Evolutionary conservation across 30 jellyfish, hydroid and myxozoan genomes (phyloP).

Genomic region (Pseudorhiza aurosa): DNA sequence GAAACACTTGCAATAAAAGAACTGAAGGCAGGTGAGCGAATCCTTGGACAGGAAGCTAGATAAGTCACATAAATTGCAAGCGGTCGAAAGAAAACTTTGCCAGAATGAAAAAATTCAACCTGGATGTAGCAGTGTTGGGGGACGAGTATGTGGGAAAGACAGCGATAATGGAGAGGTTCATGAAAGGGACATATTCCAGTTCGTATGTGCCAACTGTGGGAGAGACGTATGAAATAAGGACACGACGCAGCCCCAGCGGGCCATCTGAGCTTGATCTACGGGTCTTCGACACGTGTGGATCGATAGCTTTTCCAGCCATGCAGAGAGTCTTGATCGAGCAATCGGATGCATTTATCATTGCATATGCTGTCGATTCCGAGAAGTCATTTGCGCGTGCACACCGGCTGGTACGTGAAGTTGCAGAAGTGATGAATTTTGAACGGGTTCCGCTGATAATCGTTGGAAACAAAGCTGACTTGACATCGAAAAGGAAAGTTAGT

Average conservation of each 20-base stretch:
- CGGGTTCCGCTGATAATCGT: slow-evolving; percentile 49
- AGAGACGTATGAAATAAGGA: slow-evolving; percentile 47
- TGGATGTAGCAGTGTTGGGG: slow-evolving; percentile 68
- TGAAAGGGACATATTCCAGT: slow-evolving; percentile 16
- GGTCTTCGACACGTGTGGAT: slow-evolving; percentile 72
- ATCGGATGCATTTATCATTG: slow-evolving; percentile 69
- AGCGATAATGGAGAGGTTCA: slow-evolving; percentile 47
- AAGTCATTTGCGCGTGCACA: slow-evolving; percentile 58
- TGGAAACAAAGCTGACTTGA: slow-evolving; percentile 57
- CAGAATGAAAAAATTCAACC: slow-evolving; percentile 29
- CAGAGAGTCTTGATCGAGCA: slow-evolving; percentile 49
- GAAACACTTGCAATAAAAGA: too few relatives aligned
- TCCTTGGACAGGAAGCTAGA: too few relatives aligned
- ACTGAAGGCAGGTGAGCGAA: too few relatives aligned
- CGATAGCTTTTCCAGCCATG: slow-evolving; percentile 81
- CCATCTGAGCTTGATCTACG: slow-evolving; percentile 39
- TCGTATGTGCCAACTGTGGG: slow-evolving; percentile 62
- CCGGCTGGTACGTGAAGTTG: slow-evolving; percentile 46
- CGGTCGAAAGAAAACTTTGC: too few relatives aligned
- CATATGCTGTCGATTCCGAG: slow-evolving; percentile 62
- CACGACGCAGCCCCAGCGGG: slow-evolving; percentile 8
- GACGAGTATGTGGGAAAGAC: slow-evolving; percentile 72
- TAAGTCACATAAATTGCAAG: too few relatives aligned
- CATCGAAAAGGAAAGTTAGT: slow-evolving; percentile 40
- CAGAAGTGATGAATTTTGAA: slow-evolving; percentile 36